phyloP scores from a whole-genome alignment of 2,888 invertebrate genomes.

The Tholera decimalis region DNA sequence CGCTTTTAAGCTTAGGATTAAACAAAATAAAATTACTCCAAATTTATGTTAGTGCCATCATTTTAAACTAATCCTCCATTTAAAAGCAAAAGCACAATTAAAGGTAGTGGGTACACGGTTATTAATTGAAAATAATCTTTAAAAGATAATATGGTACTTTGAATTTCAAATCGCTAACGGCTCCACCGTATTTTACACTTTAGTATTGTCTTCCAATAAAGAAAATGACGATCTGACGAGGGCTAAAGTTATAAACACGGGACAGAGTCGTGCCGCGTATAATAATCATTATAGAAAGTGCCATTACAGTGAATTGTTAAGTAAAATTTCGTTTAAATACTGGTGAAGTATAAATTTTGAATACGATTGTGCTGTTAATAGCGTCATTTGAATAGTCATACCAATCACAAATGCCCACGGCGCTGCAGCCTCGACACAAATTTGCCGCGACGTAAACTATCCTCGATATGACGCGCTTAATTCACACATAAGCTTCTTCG shows the following conservation, averaged over 20 bases:
- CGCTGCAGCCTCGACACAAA: conserved; percentile 88
- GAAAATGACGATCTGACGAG: conserved; percentile 50
- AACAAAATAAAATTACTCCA: conserved; percentile 44
- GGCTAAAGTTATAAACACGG: conserved; percentile 51
- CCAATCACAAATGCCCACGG: conserved; percentile 81
- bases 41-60: conserved; percentile 20
- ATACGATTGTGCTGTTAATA: conserved; percentile 65
- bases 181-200: conserved; percentile 41
- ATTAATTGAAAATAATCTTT: conserved; percentile 59
- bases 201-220: conserved; percentile 60
- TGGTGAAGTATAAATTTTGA: conserved; percentile 57
- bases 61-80: conserved; percentile 47
- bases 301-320: conserved; percentile 54
- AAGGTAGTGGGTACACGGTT: conserved; percentile 18
- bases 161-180: conserved; percentile 62
- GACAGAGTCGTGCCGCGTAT: conserved; percentile 55
- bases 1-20: conserved; percentile 40
- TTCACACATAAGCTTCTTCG: conserved; percentile 68
- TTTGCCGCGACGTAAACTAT: conserved; percentile 85
- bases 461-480: conserved; percentile 74
- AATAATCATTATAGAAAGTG: conserved; percentile 62
- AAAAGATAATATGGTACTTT: conserved; percentile 51
- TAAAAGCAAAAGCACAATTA: conserved; percentile 32
- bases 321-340: conserved; percentile 55
- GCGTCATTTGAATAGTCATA: conserved; percentile 71